These are phyloP conservation scores for Fabriciana adippe DNA, from an alignment of 2,888 invertebrate species.

Conservation along the genomic window DNA sequence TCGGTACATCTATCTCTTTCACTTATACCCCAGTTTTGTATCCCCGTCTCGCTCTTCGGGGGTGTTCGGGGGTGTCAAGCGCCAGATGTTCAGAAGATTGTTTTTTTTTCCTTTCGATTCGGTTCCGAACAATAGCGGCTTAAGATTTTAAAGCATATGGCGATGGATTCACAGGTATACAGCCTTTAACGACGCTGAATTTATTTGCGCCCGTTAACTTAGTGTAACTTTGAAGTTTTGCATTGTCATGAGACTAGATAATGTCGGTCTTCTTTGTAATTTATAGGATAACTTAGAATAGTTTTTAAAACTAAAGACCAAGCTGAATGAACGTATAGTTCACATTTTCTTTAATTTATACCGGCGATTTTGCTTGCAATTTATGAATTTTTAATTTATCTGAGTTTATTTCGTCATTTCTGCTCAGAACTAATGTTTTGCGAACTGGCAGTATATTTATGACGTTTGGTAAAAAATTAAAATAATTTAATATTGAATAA, in stretches of 20 bases:
- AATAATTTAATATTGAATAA: no score
- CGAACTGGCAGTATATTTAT: no score
- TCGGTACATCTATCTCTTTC: constrained; percentile 39
- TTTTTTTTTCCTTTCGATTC: constrained; percentile 54
- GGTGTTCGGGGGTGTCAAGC: constrained; percentile 58
- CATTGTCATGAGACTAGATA: constrained; percentile 9
- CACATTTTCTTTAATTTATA: background rate
- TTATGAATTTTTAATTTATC: no score
- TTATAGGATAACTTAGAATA: background rate
- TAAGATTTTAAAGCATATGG: constrained; percentile 52
- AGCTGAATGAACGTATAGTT: background rate
- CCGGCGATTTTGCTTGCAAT: no score
- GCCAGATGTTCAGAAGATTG: constrained; percentile 63
- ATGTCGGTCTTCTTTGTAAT: constrained; percentile 10
- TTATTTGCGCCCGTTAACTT: constrained; percentile 32
- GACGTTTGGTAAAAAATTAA: no score
- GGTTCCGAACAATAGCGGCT: constrained; percentile 57
- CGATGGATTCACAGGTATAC: constrained; percentile 51
- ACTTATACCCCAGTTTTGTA: constrained; percentile 19
- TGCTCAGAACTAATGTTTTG: no score
- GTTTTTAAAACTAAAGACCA: constrained; percentile 3
- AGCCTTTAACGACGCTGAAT: constrained; percentile 33
- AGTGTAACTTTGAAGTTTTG: constrained; percentile 17
- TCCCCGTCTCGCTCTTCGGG: constrained; percentile 50
- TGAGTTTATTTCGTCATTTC: no score